phyloP scores from a whole-genome alignment of 1,140 invertebrate genomes.

The Eumaeus atala region DNA sequence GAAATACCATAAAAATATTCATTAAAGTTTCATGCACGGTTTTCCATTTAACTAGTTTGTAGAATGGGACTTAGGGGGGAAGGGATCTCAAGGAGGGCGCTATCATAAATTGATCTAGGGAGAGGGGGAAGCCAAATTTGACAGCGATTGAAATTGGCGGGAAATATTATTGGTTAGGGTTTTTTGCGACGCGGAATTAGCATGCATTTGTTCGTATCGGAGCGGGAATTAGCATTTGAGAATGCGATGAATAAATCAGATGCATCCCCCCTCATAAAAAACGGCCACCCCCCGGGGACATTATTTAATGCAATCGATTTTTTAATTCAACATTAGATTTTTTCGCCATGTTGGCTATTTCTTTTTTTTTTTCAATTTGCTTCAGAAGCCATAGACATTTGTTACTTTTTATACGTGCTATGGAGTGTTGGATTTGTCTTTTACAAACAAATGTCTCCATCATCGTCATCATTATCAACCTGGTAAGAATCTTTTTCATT shows the following conservation, averaged over 20 bases:
- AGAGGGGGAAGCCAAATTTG: conserved; percentile 59
- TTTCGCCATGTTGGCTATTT: too few species aligned
- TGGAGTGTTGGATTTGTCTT: too few species aligned
- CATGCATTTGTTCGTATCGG: conserved; percentile 40
- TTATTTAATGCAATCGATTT: conserved; percentile 11
- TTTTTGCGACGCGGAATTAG: conserved; percentile 37
- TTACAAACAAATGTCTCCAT: too few species aligned
- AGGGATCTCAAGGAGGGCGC: conserved; percentile 61
- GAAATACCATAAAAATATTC: conserved; percentile 14
- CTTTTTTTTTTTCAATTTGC: too few species aligned
- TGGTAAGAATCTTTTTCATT: too few species aligned
- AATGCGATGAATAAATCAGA: conserved; percentile 26
- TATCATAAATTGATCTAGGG: conserved; percentile 68
- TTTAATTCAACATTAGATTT: conserved; percentile 10
- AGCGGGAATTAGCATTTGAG: conserved; percentile 25
- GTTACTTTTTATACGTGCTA: too few species aligned
- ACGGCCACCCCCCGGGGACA: conserved; percentile 4
- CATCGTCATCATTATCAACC: too few species aligned
- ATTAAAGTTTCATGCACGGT: conserved; percentile 25
- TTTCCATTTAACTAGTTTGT: conserved; percentile 35
- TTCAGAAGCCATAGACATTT: too few species aligned
- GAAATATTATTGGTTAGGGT: conserved; percentile 61
- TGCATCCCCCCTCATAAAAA: conserved; percentile 15
- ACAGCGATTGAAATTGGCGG: conserved; percentile 71
- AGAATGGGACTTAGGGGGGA: conserved; percentile 56